A percentile compares a stretch with the other conserved stretches of the same genome.
Conservation (phyloP, 2,113 vertebrate genomes). For the Tychaedon coryphoeus region DNA sequence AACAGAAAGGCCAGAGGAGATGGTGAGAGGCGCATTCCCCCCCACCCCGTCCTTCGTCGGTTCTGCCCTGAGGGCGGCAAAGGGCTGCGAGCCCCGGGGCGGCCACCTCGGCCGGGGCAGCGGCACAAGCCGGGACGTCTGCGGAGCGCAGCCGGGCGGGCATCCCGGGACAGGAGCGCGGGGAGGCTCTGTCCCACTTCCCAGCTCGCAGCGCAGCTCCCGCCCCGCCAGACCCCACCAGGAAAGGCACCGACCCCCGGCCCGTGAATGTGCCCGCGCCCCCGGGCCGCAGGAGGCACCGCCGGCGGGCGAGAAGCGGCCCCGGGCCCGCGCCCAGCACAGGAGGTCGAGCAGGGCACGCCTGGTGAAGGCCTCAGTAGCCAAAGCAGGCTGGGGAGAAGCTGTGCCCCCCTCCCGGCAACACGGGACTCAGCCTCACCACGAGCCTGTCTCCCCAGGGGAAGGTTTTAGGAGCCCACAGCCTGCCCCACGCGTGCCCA, state of each 20-base stretch:
- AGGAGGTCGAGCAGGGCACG: neutral
- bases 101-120: neutral
- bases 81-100: neutral
- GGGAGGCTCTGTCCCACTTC: neutral
- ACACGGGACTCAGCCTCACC: neutral
- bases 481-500: neutral
- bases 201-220: neutral
- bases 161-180: neutral
- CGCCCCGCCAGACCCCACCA: neutral
- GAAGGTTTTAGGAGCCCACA: neutral
- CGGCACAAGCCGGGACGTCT: neutral
- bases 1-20: constrained; percentile 57
- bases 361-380: neutral
- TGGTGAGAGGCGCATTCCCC: constrained; percentile 35
- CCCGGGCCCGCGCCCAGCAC: neutral
- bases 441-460: neutral
- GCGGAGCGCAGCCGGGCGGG: neutral
- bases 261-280: neutral
- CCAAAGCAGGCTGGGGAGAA: too few relatives aligned
- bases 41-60: neutral
- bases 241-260: neutral
- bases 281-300: neutral
- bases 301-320: neutral
- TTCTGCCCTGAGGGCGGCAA: neutral
- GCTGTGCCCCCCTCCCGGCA: neutral